These are phyloP conservation scores for Meiosimyza platycephala DNA, from an alignment of 2,888 invertebrate genomes.

Conservation along the genomic window DNA sequence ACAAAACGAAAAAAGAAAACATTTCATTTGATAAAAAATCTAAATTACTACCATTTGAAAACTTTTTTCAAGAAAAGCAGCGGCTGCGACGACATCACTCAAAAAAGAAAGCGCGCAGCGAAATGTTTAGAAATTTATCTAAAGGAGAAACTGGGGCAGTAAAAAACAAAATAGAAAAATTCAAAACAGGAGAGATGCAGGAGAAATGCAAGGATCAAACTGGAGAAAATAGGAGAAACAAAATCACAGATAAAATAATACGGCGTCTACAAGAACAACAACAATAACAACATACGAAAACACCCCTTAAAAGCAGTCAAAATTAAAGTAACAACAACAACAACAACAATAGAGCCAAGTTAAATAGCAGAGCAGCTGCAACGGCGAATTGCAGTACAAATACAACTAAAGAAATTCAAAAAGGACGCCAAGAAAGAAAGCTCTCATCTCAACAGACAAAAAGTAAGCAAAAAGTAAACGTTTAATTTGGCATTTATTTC, in stretches of 20 bases:
- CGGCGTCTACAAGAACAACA: slow-evolving; percentile 3
- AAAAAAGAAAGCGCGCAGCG: slow-evolving; percentile 22
- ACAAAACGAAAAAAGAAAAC: slow-evolving; percentile 55
- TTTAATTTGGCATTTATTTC: slow-evolving; percentile 8
- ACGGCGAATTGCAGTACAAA: slow-evolving; percentile 3
- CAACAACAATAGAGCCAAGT: slow-evolving; percentile 21
- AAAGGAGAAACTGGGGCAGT: slow-evolving; percentile 34
- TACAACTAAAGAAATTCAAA: background rate
- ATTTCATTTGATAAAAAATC: slow-evolving; percentile 44
- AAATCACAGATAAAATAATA: slow-evolving; percentile 17
- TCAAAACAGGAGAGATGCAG: slow-evolving; percentile 31
- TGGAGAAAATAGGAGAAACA: slow-evolving; percentile 51
- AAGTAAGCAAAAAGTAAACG: background rate
- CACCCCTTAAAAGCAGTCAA: slow-evolving; percentile 21
- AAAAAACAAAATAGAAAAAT: slow-evolving; percentile 33
- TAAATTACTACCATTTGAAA: slow-evolving; percentile 44
- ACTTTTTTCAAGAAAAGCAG: slow-evolving; percentile 37
- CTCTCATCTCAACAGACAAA: background rate
- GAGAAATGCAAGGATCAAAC: slow-evolving; percentile 13
- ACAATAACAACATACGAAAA: background rate
- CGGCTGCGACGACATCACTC: slow-evolving; percentile 25
- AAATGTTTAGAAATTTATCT: slow-evolving; percentile 27
- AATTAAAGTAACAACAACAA: slow-evolving; percentile 26
- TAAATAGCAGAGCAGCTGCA: slow-evolving; percentile 18
- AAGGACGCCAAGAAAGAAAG: background rate